Evolutionary conservation across 2,113 vertebrate genomes (phyloP).

Genomic region (Clarias gariepinus): DNA sequence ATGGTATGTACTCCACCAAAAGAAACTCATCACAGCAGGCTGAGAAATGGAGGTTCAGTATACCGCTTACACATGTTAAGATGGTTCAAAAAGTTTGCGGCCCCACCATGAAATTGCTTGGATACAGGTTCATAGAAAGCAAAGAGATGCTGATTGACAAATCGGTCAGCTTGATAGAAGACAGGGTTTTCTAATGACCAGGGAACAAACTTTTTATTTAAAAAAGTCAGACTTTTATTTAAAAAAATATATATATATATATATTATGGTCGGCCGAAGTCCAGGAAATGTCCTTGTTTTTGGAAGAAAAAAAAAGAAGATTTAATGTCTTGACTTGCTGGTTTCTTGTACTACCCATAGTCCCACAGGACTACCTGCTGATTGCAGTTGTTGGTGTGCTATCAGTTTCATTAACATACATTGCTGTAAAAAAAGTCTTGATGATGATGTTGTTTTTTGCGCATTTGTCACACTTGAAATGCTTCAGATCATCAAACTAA

Average conservation of each 20-base stretch:
- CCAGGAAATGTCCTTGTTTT: not conserved
- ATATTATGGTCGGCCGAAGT: too few species aligned
- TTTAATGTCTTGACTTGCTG: not conserved
- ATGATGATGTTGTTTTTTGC: too few species aligned
- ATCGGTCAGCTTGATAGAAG: constrained; percentile 88
- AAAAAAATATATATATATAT: too few species aligned
- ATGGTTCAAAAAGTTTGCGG: constrained; percentile 88
- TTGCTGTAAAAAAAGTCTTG: too few species aligned
- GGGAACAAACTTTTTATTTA: not conserved
- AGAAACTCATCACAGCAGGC: constrained; percentile 96
- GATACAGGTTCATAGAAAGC: constrained; percentile 83
- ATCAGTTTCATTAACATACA: too few species aligned
- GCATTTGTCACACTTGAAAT: too few species aligned
- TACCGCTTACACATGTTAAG: constrained; percentile 90
- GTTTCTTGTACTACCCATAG: not conserved
- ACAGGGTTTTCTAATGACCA: constrained; percentile 62
- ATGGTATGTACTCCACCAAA: constrained; percentile 87
- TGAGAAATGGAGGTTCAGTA: constrained; percentile 92
- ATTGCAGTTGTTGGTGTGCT: not conserved
- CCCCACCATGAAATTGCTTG: constrained; percentile 86
- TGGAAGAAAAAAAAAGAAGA: not conserved
- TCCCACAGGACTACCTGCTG: not conserved
- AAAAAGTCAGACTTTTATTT: not conserved
- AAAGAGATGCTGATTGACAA: constrained; percentile 81
- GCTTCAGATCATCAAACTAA: too few species aligned